These are phyloP conservation scores for Nemopilema nomurai DNA, from an alignment of 30 jellyfish, hydroid and myxozoan genomes.

Conservation along the genomic window DNA sequence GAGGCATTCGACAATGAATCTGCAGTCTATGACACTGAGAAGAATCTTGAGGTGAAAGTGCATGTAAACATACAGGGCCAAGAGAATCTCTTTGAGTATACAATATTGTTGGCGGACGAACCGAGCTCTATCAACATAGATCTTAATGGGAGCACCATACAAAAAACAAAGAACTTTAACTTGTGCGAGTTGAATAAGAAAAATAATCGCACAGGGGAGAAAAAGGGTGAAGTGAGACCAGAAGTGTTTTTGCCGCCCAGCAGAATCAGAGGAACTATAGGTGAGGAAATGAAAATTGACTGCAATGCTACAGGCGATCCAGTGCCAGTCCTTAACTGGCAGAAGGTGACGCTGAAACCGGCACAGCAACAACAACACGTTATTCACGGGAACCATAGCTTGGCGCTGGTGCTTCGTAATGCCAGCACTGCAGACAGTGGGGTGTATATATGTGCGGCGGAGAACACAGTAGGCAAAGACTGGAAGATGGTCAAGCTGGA, in stretches of 20 bases:
- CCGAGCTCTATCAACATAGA: neutral
- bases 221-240: neutral
- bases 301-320: slow-evolving; percentile 23
- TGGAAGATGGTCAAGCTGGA: neutral
- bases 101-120: neutral
- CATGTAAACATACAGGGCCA: neutral
- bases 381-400: neutral
- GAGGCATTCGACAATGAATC: neutral
- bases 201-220: too few relatives aligned
- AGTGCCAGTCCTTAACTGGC: slow-evolving; percentile 1
- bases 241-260: neutral
- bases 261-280: neutral
- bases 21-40: neutral
- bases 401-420: neutral
- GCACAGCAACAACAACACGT: neutral
- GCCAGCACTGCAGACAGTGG: slow-evolving; percentile 2
- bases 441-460: neutral
- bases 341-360: neutral
- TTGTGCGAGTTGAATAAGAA: neutral
- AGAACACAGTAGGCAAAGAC: slow-evolving; percentile 7
- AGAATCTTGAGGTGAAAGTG: neutral
- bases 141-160: neutral
- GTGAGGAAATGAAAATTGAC: neutral
- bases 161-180: too few relatives aligned
- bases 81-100: neutral